Evolutionary conservation across 2,113 vertebrate genomes (phyloP), one percentile per base, ranked within the genome.

Genomic region (Brachyhypopomus occidentalis): DNA sequence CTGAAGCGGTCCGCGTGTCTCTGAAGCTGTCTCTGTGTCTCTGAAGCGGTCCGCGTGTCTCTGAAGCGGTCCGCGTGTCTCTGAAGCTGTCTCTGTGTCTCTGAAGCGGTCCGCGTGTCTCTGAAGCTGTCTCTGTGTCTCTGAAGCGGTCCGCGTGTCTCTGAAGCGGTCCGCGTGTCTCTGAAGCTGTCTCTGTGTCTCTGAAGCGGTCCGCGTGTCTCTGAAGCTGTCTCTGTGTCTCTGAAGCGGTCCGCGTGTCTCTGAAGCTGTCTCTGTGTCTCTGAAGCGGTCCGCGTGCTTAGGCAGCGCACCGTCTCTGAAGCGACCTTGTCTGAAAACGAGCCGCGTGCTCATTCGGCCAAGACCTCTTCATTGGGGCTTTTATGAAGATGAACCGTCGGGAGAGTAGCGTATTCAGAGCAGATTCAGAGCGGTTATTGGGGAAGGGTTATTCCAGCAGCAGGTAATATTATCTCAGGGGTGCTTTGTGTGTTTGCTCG

Each of bases 271-370:
- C n/a, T n/a, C n/a, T n/a, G n/a, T n/a, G n/a, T n/a, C n/a, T n/a
- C n/a, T 30, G 30, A 30, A 30, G 30, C 30, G 3, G 30, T 30
- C 30, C 30, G 30, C 3, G 30, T 30, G 30, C 3, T 64, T 19
- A 11, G 17, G 5, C 36, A 2, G 4, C 16, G 52, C 55, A 19
- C 55, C 22, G 34, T 67, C 30, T 38, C 20, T 1, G 23, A 6
- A 70, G 66, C 22, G 3, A 5, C 36, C 3, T 79, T 36, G 72
- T 72, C 60, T 79, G 60, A 45, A 72, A 70, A 27, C 60, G 55
- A 38, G 67, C 5, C 25, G 5, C 56, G 71, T 74, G 48, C 60
- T 80, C 71, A 20, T 66, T 74, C 60, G 36, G 55, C 16, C 4
- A 36, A 62, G 36, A 55, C 12, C 45, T 14, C 9, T 41, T 52